Conservation (phyloP, 2,888 invertebrate species). For the Acronicta leporina region DNA sequence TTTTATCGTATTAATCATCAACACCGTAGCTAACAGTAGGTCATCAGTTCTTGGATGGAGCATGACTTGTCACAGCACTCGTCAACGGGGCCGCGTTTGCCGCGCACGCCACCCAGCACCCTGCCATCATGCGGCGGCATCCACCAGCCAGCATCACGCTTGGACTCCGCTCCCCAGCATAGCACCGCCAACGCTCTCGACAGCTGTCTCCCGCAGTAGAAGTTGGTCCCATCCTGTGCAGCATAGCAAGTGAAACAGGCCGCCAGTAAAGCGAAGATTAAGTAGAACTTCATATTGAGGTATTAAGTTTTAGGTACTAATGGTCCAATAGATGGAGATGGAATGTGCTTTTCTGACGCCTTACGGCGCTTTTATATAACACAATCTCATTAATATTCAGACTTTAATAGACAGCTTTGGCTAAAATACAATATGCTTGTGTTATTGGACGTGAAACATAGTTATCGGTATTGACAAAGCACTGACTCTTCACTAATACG, state of each 20-base stretch:
- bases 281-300: constrained; percentile 35
- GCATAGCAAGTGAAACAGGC: constrained; percentile 15
- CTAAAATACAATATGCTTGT: background rate
- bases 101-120: constrained; percentile 32
- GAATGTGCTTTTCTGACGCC: constrained; percentile 17
- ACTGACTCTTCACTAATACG: too few relatives aligned
- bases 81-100: constrained; percentile 47
- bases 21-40: constrained; percentile 26
- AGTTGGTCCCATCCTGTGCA: constrained; percentile 17
- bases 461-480: too few relatives aligned
- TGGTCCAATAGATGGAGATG: constrained; percentile 1
- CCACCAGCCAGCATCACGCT: constrained; percentile 41
- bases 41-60: constrained; percentile 41
- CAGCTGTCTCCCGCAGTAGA: constrained; percentile 44
- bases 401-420: constrained; percentile 3
- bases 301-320: background rate
- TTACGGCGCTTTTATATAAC: constrained; percentile 25
- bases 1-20: background rate
- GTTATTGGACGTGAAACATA: too few relatives aligned
- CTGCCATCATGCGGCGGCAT: constrained; percentile 6
- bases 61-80: constrained; percentile 50
- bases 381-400: constrained; percentile 35
- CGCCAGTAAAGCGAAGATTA: constrained; percentile 21
- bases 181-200: constrained; percentile 29
- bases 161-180: constrained; percentile 36